Evolutionary conservation across 2,888 invertebrate genomes (phyloP).

Genomic region (Cybosia mesomella): DNA sequence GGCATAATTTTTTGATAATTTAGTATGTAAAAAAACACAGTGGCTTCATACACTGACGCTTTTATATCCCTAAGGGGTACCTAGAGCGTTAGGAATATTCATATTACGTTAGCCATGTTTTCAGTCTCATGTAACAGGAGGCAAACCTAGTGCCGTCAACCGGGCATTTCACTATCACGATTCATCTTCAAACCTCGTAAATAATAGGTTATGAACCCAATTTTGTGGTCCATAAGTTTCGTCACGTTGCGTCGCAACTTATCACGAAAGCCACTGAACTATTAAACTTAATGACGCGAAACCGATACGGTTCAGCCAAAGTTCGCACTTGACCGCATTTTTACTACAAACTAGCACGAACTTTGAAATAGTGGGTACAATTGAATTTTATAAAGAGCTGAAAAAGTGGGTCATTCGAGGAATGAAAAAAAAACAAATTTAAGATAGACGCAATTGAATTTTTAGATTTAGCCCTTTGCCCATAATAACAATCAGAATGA

Average conservation of each 20-base stretch:
- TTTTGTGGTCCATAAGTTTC: slow-evolving; percentile 14
- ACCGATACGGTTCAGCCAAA: slow-evolving; percentile 5
- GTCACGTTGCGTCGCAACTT: slow-evolving; percentile 5
- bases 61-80: too few species aligned
- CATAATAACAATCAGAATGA: too few species aligned
- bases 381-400: background rate
- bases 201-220: slow-evolving; percentile 3
- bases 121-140: too few species aligned
- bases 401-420: background rate
- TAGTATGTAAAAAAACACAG: too few species aligned
- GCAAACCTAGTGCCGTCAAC: background rate
- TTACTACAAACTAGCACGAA: background rate
- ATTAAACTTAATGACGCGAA: slow-evolving; percentile 14
- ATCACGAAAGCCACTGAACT: slow-evolving; percentile 9
- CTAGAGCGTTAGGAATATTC: too few species aligned
- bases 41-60: too few species aligned
- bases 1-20: too few species aligned
- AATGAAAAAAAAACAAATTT: too few species aligned
- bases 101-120: too few species aligned
- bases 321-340: slow-evolving; percentile 9
- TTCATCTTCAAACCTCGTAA: slow-evolving; percentile 7
- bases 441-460: too few species aligned
- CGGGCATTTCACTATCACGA: background rate
- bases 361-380: background rate
- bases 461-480: too few species aligned